These are phyloP conservation scores for Desmodus rotundus DNA, from an alignment of 2,113 vertebrate species.

Conservation along the genomic window DNA sequence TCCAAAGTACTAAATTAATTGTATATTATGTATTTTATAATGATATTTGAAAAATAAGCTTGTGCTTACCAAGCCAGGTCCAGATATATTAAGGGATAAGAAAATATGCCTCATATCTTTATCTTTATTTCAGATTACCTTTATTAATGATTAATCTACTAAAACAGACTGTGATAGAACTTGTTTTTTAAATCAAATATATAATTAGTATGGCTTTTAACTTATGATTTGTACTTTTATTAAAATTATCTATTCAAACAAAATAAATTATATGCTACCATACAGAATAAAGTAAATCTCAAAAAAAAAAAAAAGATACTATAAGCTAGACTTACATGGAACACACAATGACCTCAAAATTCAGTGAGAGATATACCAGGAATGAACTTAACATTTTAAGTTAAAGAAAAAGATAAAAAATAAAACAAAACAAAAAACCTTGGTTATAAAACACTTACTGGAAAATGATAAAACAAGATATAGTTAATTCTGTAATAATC, in stretches of 20 bases:
- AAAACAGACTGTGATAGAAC: constrained; percentile 6
- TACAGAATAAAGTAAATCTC: background rate
- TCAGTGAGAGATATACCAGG: constrained; percentile 3
- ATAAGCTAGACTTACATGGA: background rate
- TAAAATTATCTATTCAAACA: background rate
- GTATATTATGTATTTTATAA: constrained; percentile 22
- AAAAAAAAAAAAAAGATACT: background rate
- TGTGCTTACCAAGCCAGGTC: background rate
- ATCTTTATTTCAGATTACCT: background rate
- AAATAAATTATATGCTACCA: background rate
- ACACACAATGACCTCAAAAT: constrained; percentile 6
- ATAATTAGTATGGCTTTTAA: background rate
- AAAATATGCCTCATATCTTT: constrained; percentile 10
- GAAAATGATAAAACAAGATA: background rate
- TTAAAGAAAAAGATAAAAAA: background rate
- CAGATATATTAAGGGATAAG: background rate
- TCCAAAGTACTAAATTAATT: constrained; percentile 24
- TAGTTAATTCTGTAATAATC: constrained; percentile 13
- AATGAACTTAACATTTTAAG: background rate
- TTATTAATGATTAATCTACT: constrained; percentile 53
- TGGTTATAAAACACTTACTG: background rate
- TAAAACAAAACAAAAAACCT: background rate
- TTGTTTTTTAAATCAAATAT: background rate
- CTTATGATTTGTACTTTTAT: constrained; percentile 1
- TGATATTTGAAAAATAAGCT: constrained; percentile 61